These are phyloP conservation scores for Ceyx margarethae DNA, from an alignment of 2,113 vertebrate species.

Conservation along the genomic window DNA sequence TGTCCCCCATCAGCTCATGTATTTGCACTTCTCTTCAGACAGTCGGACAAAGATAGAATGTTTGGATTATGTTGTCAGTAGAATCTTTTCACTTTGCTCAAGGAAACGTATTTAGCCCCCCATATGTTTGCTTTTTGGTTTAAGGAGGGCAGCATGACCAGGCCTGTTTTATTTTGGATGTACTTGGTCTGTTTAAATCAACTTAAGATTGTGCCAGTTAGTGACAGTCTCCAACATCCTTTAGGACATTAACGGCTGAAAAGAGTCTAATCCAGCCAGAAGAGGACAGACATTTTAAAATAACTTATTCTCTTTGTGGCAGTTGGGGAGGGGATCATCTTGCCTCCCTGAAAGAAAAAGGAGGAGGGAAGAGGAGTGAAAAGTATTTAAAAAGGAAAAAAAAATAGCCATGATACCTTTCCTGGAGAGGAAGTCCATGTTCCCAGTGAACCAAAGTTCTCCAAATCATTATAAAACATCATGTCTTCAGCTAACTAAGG, in stretches of 20 bases:
- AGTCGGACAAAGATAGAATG: neutral
- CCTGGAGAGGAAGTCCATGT: neutral
- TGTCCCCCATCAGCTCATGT: neutral
- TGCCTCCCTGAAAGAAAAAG: slow-evolving; percentile 3
- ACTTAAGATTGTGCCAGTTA: slow-evolving; percentile 4
- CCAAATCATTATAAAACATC: slow-evolving; percentile 24
- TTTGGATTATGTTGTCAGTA: neutral
- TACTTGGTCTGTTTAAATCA: slow-evolving; percentile 29
- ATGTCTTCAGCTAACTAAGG: slow-evolving; percentile 47
- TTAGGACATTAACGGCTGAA: slow-evolving; percentile 22
- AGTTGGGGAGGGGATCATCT: slow-evolving; percentile 1
- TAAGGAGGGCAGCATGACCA: neutral
- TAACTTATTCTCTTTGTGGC: slow-evolving; percentile 19
- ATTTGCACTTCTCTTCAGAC: neutral
- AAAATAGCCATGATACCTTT: neutral
- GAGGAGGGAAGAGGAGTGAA: neutral
- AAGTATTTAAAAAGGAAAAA: slow-evolving; percentile 39
- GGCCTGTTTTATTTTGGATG: neutral
- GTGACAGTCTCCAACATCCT: neutral
- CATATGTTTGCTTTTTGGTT: neutral
- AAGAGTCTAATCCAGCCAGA: slow-evolving; percentile 14
- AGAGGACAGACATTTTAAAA: slow-evolving; percentile 2
- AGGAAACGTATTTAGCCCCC: neutral
- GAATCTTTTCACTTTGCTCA: neutral
- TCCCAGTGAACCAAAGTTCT: neutral